These are phyloP conservation scores for Pseudochromis fuscus DNA, from an alignment of 2,797 vertebrate genomes.

Conservation along the genomic window DNA sequence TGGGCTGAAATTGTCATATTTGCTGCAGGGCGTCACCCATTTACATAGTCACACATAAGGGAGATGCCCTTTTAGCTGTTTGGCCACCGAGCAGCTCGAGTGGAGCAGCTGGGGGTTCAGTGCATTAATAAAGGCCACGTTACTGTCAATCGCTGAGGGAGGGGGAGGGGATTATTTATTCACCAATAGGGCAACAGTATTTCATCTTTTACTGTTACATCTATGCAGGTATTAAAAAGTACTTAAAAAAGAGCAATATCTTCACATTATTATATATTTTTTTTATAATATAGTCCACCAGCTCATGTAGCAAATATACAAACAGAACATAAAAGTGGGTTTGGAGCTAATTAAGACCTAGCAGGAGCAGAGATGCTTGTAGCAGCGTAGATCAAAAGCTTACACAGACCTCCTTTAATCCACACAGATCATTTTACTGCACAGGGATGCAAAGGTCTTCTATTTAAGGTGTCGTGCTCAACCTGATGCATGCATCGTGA, in stretches of 20 bases:
- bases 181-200: constrained; percentile 3
- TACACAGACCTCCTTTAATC: neutral
- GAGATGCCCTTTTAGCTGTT: constrained; percentile 65
- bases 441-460: neutral
- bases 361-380: neutral
- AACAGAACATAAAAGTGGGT: neutral
- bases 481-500: neutral
- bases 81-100: constrained; percentile 51
- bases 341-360: constrained; percentile 12
- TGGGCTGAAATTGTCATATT: constrained; percentile 34
- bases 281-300: constrained; percentile 10
- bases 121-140: constrained; percentile 71
- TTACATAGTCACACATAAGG: constrained; percentile 55
- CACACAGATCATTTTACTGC: neutral
- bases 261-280: constrained; percentile 4
- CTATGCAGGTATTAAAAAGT: no score
- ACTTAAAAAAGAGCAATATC: constrained; percentile 12
- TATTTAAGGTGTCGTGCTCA: neutral
- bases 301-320: constrained; percentile 12
- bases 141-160: constrained; percentile 51
- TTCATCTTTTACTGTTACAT: constrained; percentile 16
- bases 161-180: constrained; percentile 45
- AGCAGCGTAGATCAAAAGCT: neutral
- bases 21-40: constrained; percentile 50
- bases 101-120: constrained; percentile 41